phyloP scores from a whole-genome alignment of 2,113 vertebrate species.

The Menura novaehollandiae region DNA sequence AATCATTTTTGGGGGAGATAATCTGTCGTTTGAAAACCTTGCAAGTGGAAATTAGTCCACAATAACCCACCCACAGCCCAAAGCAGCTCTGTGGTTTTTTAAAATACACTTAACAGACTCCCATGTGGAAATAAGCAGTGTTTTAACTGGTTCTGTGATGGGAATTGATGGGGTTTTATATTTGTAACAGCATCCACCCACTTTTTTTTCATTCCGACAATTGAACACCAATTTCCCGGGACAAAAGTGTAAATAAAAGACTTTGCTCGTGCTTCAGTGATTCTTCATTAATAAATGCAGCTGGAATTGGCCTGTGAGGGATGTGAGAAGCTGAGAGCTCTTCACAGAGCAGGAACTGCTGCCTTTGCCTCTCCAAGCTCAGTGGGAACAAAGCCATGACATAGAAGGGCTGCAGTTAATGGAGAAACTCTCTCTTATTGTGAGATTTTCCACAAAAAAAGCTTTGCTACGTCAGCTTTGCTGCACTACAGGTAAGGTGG shows the following conservation, averaged over 20 bases:
- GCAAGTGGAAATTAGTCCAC: background rate
- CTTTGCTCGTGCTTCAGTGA: background rate
- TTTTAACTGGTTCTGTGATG: background rate
- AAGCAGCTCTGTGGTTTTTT: background rate
- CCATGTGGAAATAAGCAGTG: background rate
- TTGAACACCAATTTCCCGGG: constrained; percentile 29
- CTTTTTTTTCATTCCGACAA: background rate
- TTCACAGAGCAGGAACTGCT: background rate
- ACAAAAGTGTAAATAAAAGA: background rate
- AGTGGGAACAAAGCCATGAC: fast-evolving
- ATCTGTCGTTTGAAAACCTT: background rate
- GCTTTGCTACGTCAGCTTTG: fast-evolving
- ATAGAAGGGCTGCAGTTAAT: fast-evolving
- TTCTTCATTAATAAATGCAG: constrained; percentile 5
- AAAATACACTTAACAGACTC: background rate
- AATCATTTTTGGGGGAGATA: background rate
- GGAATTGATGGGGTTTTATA: background rate
- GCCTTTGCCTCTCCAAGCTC: background rate
- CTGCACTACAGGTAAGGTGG: background rate
- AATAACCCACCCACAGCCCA: background rate
- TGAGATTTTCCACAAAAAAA: background rate
- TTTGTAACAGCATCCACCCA: background rate
- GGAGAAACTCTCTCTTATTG: background rate
- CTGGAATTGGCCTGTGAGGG: background rate
- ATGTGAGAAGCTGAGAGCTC: background rate